phyloP scores from a whole-genome alignment of 1,140 invertebrate species.

The Riptortus pedestris region DNA sequence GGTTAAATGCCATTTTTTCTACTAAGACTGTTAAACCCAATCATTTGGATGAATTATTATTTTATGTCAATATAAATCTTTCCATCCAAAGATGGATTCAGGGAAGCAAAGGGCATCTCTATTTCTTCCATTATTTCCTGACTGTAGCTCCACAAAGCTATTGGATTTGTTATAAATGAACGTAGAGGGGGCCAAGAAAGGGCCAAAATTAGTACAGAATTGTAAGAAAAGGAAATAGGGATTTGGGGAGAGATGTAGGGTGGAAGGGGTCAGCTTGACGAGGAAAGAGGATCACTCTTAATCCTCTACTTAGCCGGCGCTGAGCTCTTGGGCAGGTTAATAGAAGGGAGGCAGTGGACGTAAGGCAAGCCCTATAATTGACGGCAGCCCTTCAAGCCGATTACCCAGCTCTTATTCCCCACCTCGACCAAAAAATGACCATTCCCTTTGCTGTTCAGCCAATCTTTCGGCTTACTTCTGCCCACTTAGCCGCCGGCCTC shows the following conservation, averaged over 20 bases:
- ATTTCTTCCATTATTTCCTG: too few relatives aligned
- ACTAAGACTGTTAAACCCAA: too few relatives aligned
- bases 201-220: neutral
- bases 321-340: neutral
- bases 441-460: too few relatives aligned
- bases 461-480: too few relatives aligned
- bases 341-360: neutral
- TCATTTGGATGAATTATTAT: too few relatives aligned
- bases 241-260: neutral
- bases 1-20: too few relatives aligned
- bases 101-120: too few relatives aligned
- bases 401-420: neutral
- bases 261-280: neutral
- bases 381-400: neutral
- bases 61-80: too few relatives aligned
- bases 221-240: neutral
- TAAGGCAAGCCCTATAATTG: neutral
- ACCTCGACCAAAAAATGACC: too few relatives aligned
- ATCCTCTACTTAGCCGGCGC: neutral
- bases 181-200: neutral
- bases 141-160: too few relatives aligned
- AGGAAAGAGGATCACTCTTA: neutral
- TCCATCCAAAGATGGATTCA: too few relatives aligned
- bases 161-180: neutral
- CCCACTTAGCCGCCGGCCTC: too few relatives aligned